phyloP scores from a whole-genome alignment of 2,797 vertebrate genomes.

The Rhabdophis nuchalis region DNA sequence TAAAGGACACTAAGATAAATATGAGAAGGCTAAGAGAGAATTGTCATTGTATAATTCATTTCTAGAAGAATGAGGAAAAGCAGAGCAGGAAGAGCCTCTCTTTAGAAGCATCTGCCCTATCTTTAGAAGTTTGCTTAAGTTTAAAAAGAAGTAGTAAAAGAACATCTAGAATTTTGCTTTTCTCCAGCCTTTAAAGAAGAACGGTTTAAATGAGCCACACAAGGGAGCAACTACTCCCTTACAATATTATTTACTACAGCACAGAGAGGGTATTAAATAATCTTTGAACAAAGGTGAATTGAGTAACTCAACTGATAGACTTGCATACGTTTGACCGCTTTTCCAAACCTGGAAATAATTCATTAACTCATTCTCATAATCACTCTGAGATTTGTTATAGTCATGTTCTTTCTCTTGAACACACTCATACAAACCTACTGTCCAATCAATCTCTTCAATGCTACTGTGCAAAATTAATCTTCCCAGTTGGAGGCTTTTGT shows the following conservation, averaged over 20 bases:
- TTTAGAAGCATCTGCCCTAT: neutral
- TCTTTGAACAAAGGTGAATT: neutral
- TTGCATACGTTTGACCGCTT: neutral
- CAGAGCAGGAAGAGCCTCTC: neutral
- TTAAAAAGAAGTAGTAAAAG: neutral
- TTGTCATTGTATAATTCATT: slow-evolving; percentile 51
- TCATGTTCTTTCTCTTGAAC: neutral
- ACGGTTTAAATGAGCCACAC: slow-evolving; percentile 25
- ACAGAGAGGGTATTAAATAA: neutral
- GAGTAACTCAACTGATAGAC: neutral
- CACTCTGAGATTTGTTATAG: neutral
- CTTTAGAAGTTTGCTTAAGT: neutral
- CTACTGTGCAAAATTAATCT: slow-evolving; percentile 23
- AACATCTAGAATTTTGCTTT: neutral
- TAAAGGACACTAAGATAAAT: slow-evolving; percentile 62
- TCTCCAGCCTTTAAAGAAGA: slow-evolving; percentile 6
- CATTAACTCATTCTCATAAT: neutral
- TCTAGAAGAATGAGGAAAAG: slow-evolving; percentile 47
- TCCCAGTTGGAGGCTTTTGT: neutral
- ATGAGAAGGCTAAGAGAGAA: slow-evolving; percentile 49
- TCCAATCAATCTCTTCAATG: neutral
- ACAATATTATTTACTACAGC: slow-evolving; percentile 10
- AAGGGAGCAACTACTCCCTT: neutral
- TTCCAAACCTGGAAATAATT: slow-evolving; percentile 19
- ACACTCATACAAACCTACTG: neutral